Percentiles rank a stretch among this genome's conserved stretches.
These are phyloP conservation scores for Melanophora roralis DNA, from an alignment of 2,888 invertebrate species.

Conservation along the genomic window DNA sequence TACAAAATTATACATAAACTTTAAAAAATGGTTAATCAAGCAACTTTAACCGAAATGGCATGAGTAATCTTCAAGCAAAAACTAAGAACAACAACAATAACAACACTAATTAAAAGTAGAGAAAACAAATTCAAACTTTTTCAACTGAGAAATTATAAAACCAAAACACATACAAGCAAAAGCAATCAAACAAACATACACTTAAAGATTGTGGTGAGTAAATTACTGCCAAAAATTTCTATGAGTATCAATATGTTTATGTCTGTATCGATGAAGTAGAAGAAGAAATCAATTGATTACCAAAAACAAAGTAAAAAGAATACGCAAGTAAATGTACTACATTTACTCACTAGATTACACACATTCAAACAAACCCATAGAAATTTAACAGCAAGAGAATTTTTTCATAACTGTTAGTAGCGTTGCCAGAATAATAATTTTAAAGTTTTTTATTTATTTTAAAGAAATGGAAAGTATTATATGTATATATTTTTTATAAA, in stretches of 20 bases:
- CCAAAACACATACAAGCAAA: neutral
- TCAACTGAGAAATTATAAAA: neutral
- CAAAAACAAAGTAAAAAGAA: neutral
- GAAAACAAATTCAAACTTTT: slow-evolving; percentile 44
- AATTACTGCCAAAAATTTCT: neutral
- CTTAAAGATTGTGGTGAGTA: slow-evolving; percentile 2
- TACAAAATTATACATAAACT: neutral
- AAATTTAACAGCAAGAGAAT: too few species aligned
- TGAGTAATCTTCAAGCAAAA: slow-evolving; percentile 32
- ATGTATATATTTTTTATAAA: too few species aligned
- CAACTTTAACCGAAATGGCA: neutral
- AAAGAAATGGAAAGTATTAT: too few species aligned
- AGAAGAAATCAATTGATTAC: slow-evolving; percentile 7
- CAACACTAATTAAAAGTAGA: neutral
- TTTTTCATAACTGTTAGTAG: too few species aligned
- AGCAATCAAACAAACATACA: neutral
- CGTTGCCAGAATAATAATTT: too few species aligned
- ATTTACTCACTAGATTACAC: neutral
- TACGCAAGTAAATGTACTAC: neutral
- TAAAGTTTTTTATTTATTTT: too few species aligned
- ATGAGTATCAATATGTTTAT: slow-evolving; percentile 7
- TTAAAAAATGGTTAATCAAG: neutral
- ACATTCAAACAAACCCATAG: neutral
- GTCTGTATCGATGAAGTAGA: neutral
- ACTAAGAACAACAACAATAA: neutral